phyloP scores from a whole-genome alignment of 2,797 vertebrate species.

The Enteromius viviparus region DNA sequence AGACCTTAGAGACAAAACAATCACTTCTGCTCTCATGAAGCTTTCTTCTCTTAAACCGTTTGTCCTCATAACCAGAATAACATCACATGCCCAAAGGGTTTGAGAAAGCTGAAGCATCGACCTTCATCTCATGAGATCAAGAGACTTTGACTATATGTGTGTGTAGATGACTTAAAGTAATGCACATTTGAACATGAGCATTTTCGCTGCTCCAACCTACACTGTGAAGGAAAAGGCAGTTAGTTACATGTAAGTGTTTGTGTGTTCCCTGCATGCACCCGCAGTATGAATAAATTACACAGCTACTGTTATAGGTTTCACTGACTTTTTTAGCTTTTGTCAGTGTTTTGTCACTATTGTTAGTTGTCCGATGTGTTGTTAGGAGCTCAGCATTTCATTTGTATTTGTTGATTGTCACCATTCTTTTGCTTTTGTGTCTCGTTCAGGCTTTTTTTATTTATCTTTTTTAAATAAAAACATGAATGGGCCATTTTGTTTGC shows the following conservation, averaged over 20 bases:
- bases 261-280: background rate
- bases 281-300: background rate
- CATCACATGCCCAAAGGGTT: background rate
- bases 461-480: background rate
- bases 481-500: background rate
- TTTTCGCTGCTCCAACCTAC: background rate
- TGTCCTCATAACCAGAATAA: background rate
- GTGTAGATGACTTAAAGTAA: background rate
- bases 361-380: background rate
- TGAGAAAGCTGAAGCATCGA: background rate
- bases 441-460: too few relatives aligned
- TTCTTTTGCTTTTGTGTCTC: background rate
- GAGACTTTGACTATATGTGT: background rate
- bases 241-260: background rate
- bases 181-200: background rate
- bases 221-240: background rate
- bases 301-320: background rate
- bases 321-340: background rate
- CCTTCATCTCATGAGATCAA: background rate
- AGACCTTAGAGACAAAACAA: conserved; percentile 69
- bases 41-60: background rate
- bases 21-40: conserved; percentile 13
- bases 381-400: background rate
- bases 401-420: background rate
- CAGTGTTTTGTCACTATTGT: background rate